These are phyloP conservation scores for Geodia barretti DNA, from an alignment of 37 sponge, comb jelly and placozoan genomes.

Conservation along the genomic window DNA sequence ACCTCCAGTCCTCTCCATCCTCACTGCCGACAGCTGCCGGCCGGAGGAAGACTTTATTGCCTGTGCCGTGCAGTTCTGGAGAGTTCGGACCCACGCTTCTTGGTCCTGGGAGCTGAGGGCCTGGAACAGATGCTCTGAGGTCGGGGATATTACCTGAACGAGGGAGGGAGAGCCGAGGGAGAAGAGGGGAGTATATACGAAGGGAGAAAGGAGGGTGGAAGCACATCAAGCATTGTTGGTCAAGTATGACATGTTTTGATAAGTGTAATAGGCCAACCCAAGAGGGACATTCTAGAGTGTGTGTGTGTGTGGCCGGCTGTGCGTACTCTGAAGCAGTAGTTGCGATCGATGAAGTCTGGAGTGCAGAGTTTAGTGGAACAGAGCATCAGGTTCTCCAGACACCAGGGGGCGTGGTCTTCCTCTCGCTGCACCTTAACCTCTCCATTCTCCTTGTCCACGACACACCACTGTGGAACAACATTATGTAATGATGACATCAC, in stretches of 20 bases:
- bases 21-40: background rate
- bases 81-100: conserved; percentile 63
- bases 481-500: too few relatives aligned
- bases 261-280: background rate
- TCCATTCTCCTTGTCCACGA: conserved; percentile 68
- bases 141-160: conserved; percentile 75
- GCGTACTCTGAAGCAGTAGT: conserved; percentile 80
- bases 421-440: conserved; percentile 73
- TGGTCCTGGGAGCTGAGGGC: conserved; percentile 52
- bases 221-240: background rate
- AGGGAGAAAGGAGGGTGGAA: background rate
- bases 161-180: background rate
- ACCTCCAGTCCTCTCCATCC: background rate
- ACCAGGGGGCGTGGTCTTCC: conserved; percentile 49
- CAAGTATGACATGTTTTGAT: background rate
- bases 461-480: conserved; percentile 66
- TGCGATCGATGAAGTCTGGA: conserved; percentile 72
- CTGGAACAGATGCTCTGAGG: conserved; percentile 77
- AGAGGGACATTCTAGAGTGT: too few relatives aligned
- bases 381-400: conserved; percentile 73
- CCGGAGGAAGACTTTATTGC: conserved; percentile 8
- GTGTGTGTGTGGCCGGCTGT: conserved; percentile 5
- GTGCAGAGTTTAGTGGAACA: conserved; percentile 64
- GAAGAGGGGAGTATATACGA: background rate
- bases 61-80: conserved; percentile 50